Evolutionary conservation across 2,797 vertebrate genomes (phyloP), one percentile per base, ranked within the genome.

Genomic region (Octomys mimax): DNA sequence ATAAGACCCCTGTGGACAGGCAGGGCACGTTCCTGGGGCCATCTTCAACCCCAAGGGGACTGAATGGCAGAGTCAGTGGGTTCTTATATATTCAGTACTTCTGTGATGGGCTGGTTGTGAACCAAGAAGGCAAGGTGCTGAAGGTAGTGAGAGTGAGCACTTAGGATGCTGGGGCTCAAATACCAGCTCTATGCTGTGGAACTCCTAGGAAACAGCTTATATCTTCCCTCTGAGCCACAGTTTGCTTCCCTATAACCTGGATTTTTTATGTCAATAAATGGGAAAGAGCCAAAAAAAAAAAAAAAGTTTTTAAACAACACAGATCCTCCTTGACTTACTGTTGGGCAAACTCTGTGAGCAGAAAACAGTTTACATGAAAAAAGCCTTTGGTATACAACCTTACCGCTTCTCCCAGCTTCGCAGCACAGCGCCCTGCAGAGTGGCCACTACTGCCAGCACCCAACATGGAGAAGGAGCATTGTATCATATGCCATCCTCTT

Each of bases 61-160:
- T 95, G 96, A 83, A 83, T 36, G 94, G 16, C 5, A 92, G 33
- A 52, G 75, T 88, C 14, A 78, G 79, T 4, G 1, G 6, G 3
- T 97, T 96, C 91, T 86, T 97, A 81, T 75, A 49, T 78, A n/a
- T 78, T 5, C 2, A 0, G 12, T 92, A 95, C 39, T 66, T 62
- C 33, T 70, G 54, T 0, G 61, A 77, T 57, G 75, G 28, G 75
- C n/a, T 62, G 22, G 8, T 95, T 33, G 26, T 28, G 33, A 64
- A 80, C 52, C 54, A 36, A 13, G 61, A 89, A 19, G 70, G 92
- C 31, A 87, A n/a, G 1, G 90, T 97, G 87, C 64, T 92, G 33
- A 97, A 95, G 66, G 61, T 87, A 6, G 64, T 92, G 26, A 97
- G 95, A 93, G 96, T 97, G 70, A 97, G 95, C 36, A 0, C 57